These are phyloP conservation scores for Benitochromis conjunctus DNA, from an alignment of 2,113 vertebrate species.

Conservation along the genomic window DNA sequence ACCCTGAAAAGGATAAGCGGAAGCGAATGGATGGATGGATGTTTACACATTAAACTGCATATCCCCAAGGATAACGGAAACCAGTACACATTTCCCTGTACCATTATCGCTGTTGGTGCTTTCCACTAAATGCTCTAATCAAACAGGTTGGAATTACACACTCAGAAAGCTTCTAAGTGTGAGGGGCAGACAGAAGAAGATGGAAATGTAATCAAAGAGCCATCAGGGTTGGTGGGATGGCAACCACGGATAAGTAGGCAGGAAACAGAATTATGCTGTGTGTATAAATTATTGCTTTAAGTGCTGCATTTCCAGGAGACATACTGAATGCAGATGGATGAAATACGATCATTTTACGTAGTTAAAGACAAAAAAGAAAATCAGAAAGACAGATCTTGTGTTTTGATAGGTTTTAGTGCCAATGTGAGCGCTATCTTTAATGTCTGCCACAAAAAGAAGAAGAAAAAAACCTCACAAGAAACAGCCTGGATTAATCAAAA, in stretches of 20 bases:
- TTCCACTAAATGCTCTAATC: background rate
- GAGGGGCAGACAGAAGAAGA: background rate
- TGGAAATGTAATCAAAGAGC: background rate
- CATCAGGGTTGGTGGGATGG: background rate
- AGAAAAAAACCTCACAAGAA: background rate
- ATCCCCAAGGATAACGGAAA: background rate
- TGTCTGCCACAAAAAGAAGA: background rate
- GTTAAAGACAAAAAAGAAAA: background rate
- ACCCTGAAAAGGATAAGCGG: too few species aligned
- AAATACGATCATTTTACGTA: background rate
- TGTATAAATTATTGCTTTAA: background rate
- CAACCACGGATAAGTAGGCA: background rate
- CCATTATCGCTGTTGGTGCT: background rate
- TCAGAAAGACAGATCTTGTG: background rate
- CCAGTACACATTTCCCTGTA: background rate
- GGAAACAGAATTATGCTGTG: background rate
- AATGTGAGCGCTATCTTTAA: background rate
- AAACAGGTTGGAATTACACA: background rate
- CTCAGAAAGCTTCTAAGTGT: background rate
- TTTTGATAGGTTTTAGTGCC: background rate
- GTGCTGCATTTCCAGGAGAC: background rate
- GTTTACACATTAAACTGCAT: background rate
- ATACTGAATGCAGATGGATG: background rate
- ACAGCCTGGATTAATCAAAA: background rate
- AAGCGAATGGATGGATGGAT: too few species aligned